Evolutionary conservation across 1,140 invertebrate species (phyloP), one percentile per base, ranked within the genome.

Genomic region (Lanistes nyassanus): DNA sequence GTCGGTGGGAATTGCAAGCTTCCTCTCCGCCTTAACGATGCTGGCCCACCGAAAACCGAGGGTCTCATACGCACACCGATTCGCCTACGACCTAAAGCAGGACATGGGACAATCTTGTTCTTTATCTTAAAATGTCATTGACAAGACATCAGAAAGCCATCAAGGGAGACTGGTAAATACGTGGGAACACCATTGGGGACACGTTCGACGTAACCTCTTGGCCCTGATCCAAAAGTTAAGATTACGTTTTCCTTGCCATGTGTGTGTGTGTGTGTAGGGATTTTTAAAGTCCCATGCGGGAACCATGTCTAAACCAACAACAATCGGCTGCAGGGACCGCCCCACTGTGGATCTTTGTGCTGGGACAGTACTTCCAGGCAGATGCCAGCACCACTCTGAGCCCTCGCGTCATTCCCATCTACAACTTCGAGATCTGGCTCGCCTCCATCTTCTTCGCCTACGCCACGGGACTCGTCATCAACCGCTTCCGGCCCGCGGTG

Each of bases 341-440:
- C 39, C 85, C 85, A 34, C 56, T 88, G 67, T 87, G 85, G 86
- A 84, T 88, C 66, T 87, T 84, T 78, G 84, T 84, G 56, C 77
- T 86, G n/a, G 85, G 85, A 62, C 83, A 87, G 75, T 85, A 86
- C 70, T 87, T 85, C 71, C 79, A 82, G 72, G 75, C 77, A 42
- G 76, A 80, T 56, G 70, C 78, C 3, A 80, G 76, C 23, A 74
- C 79, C 36, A 83, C 77, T 34, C 77, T 78, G 31, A 74, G 62
- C 56, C 72, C 74, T 26, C 56, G 67, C 26, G 79, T 81, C 68
- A 84, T 88, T 76, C 84, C 85, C 36, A 84, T 86, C 51, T 85
- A 84, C 76, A 82, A 84, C 76, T 83, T 88, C 75, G 85, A 86
- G 76, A 83, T 87, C 53, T 87, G 87, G 85, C 81, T 88, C 58